These are phyloP conservation scores for Uromys caudimaculatus DNA, from an alignment of 2,797 vertebrate species.

Conservation along the genomic window DNA sequence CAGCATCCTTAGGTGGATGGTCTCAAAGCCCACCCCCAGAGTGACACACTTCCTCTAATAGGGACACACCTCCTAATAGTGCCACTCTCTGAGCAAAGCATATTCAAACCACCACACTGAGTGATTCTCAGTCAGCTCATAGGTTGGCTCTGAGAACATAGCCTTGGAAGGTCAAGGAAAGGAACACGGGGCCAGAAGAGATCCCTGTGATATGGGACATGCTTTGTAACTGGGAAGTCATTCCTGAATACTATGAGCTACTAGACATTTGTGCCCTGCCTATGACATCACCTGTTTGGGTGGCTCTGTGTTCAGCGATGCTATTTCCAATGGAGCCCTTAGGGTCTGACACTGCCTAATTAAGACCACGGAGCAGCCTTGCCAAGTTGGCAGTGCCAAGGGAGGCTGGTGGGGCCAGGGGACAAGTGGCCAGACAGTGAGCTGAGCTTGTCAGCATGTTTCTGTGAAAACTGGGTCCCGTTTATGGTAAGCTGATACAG, in stretches of 20 bases:
- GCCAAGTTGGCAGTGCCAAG: not conserved
- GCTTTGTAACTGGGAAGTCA: not conserved
- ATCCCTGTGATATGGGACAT: accelerated
- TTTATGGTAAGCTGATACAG: not conserved
- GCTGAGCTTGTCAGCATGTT: not conserved
- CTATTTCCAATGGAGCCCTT: accelerated
- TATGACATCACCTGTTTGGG: not conserved
- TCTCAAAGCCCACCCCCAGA: not conserved
- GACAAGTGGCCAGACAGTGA: not conserved
- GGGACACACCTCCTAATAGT: not conserved
- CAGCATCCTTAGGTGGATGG: not conserved
- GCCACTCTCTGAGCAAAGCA: not conserved
- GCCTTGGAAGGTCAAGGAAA: too few relatives aligned
- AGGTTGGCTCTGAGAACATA: not conserved
- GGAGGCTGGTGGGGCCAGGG: not conserved
- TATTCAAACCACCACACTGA: not conserved
- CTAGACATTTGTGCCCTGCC: not conserved
- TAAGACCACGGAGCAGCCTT: not conserved
- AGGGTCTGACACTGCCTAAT: accelerated
- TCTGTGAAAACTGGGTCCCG: not conserved
- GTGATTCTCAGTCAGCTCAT: not conserved
- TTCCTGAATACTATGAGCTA: not conserved
- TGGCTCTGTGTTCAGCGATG: not conserved
- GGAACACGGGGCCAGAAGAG: accelerated
- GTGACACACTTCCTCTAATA: not conserved